Evolutionary conservation across 2,113 vertebrate species (phyloP).

Genomic region (Oxygymnocypris stewartii): DNA sequence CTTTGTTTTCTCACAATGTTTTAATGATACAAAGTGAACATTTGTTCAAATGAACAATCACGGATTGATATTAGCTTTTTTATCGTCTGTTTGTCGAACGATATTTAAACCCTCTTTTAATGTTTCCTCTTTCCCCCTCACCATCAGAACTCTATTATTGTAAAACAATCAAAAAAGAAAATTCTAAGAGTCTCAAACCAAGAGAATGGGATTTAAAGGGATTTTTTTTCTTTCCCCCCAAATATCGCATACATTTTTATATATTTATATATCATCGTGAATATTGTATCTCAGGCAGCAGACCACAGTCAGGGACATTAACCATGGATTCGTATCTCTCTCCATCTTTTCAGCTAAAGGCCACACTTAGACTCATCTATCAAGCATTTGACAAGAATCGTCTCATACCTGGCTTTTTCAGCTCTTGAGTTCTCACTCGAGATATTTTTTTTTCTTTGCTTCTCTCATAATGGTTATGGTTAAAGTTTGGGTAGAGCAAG

Average conservation of each 20-base stretch:
- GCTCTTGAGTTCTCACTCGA: not conserved
- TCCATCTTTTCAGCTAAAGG: conserved; percentile 31
- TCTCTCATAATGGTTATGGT: not conserved
- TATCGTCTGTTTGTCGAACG: not conserved
- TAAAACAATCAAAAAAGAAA: not conserved
- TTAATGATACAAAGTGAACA: not conserved
- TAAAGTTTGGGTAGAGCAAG: conserved; percentile 21
- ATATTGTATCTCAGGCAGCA: conserved; percentile 8
- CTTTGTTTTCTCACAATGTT: not conserved
- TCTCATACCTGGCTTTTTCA: conserved; percentile 12
- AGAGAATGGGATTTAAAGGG: not conserved
- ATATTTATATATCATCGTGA: not conserved
- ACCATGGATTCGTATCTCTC: conserved; percentile 27
- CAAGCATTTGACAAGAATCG: conserved; percentile 54
- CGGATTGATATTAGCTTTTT: not conserved
- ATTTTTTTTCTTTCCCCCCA: not conserved
- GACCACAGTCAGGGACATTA: conserved; percentile 5
- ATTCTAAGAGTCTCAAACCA: not conserved
- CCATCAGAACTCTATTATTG: not conserved
- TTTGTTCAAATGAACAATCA: not conserved
- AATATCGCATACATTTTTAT: not conserved
- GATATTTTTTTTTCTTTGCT: not conserved
- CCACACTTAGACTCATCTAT: conserved; percentile 44
- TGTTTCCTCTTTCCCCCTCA: not conserved
- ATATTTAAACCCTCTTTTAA: not conserved